Conservation (phyloP, 2,113 vertebrate genomes). For the Bostrychus sinensis region DNA sequence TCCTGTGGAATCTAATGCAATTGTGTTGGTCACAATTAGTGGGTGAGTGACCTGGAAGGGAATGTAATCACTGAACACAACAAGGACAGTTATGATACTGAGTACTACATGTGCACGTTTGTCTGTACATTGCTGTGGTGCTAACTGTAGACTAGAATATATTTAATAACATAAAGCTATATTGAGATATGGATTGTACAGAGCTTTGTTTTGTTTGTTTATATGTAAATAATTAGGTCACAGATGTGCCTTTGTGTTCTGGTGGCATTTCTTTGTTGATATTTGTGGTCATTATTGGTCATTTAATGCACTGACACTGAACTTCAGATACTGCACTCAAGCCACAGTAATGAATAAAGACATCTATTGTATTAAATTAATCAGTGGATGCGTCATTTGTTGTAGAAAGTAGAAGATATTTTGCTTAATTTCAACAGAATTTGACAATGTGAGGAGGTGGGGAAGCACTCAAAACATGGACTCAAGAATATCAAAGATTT, state of each 20-base stretch:
- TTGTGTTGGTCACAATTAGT: constrained; percentile 48
- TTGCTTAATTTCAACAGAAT: too few species aligned
- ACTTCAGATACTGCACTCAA: constrained; percentile 53
- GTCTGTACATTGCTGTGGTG: constrained; percentile 51
- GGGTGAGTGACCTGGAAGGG: constrained; percentile 38
- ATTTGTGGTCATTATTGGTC: constrained; percentile 24
- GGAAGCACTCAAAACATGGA: too few species aligned
- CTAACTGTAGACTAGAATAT: constrained; percentile 53
- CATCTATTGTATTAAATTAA: constrained; percentile 45
- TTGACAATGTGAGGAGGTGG: too few species aligned
- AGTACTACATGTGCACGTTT: constrained; percentile 40
- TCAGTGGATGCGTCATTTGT: background rate
- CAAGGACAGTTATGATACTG: constrained; percentile 27
- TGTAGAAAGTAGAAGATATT: background rate
- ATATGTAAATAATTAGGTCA: constrained; percentile 31
- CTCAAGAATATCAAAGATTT: too few species aligned
- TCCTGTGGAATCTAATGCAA: constrained; percentile 51
- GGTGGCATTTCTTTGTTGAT: constrained; percentile 35
- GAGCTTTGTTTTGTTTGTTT: constrained; percentile 19
- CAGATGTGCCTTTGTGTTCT: constrained; percentile 14
- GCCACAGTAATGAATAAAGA: constrained; percentile 61
- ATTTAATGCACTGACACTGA: constrained; percentile 67
- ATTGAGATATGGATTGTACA: constrained; percentile 31
- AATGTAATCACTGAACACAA: constrained; percentile 39
- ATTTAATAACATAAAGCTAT: constrained; percentile 56